phyloP scores from a whole-genome alignment of 2,113 vertebrate genomes.

The Polypterus bichir region DNA sequence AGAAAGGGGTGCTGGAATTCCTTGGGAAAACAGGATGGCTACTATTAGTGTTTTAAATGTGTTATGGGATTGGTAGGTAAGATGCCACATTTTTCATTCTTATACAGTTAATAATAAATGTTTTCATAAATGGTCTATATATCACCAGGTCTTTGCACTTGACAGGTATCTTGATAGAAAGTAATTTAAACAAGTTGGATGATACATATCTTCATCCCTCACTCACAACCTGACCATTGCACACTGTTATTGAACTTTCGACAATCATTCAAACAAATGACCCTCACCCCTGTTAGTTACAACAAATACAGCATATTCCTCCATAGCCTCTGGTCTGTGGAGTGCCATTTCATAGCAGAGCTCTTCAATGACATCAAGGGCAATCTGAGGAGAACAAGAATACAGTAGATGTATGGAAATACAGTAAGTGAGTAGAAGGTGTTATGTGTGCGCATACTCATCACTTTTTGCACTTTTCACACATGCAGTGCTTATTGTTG shows the following conservation, averaged over 20 bases:
- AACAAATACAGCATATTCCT: slow-evolving; percentile 82
- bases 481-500: not conserved
- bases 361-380: slow-evolving; percentile 77
- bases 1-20: too few species aligned
- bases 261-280: not conserved
- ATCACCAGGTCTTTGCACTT: too few species aligned
- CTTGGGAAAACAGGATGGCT: not conserved
- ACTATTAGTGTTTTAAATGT: too few species aligned
- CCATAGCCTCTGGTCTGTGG: slow-evolving; percentile 59
- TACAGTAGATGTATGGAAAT: not conserved
- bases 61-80: too few species aligned
- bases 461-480: not conserved
- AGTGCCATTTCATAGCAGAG: slow-evolving; percentile 87
- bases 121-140: too few species aligned
- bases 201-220: too few species aligned
- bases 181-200: not conserved
- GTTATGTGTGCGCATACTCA: not conserved
- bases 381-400: slow-evolving; percentile 51
- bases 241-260: not conserved
- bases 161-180: not conserved
- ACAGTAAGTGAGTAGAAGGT: not conserved
- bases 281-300: slow-evolving; percentile 72
- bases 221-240: not conserved
- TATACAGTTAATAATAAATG: too few species aligned
- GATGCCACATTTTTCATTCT: too few species aligned